Base-by-base conservation (phyloP, 35 echinoderm and acorn worm species). In the Apostichopus parvimensis region DNA sequence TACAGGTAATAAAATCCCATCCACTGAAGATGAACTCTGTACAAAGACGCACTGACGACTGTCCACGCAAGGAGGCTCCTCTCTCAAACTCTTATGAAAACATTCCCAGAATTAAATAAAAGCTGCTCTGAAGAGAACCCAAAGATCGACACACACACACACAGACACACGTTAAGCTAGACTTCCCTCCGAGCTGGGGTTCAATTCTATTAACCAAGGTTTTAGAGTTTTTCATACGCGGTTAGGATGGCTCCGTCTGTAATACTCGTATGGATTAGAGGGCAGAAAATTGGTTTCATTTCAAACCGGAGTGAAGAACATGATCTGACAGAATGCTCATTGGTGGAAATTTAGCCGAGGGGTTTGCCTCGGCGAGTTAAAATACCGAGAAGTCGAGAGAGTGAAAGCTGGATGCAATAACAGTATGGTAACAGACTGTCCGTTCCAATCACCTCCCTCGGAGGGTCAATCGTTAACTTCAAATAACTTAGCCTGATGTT, bases 281-380 rank as follows among this genome's bases (percentile, higher is more conserved):
- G 79, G 55, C 45, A 82, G 52, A 45, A 45, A 45, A 45, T 45
- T 45, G 34, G 79, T 82, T 82, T 82, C 79, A 45, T 45, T 45
- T 45, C 34, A 82, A 82, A 18, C 55, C 9, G 79, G 34, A 45
- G 34, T 45, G 34, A 45, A 82, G 55, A 82, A 82, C 79, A 82
- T 56, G 79, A 54, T 45, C 11, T 53, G 79, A 82, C 79, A 82
- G 52, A 53, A 54, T 82, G 45, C 79, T 82, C 79, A 82, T 82
- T 82, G 79, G 79, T 55, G 79, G 79, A 82, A 53, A 82, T 82
- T 55, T 56, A 53, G 52, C 79, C 79, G n/a, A 45, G 55, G 79
- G 79, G 79, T 45, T 45, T 45, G 34, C 34, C 34, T 45, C 34
- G 34, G 34, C 34, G 34, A 54, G 79, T 82, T 82, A 9, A 45